A percentile compares a stretch with the other conserved stretches of the same genome.
Evolutionary conservation across 2,888 invertebrate genomes (phyloP).

Genomic region (Cyaniris semiargus): DNA sequence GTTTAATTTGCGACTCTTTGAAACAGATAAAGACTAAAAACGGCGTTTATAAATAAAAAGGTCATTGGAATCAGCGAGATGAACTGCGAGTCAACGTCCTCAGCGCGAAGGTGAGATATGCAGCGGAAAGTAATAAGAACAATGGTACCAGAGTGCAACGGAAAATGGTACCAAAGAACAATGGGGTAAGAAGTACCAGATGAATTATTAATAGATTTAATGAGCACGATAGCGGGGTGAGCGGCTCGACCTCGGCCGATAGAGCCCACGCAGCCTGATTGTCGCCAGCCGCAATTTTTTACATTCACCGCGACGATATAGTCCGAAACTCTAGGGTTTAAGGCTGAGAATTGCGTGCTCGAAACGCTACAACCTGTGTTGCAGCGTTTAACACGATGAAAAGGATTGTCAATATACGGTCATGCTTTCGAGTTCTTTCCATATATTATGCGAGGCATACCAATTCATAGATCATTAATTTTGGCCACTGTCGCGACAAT

Average conservation of each 20-base stretch:
- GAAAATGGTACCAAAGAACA: constrained; percentile 65
- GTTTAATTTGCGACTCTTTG: constrained; percentile 14
- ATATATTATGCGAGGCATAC: neutral
- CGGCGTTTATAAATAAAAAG: constrained; percentile 21
- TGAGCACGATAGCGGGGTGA: constrained; percentile 73
- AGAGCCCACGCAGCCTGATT: constrained; percentile 79
- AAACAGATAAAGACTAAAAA: neutral
- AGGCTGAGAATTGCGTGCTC: constrained; percentile 23
- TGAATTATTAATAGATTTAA: constrained; percentile 77
- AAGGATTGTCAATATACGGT: neutral
- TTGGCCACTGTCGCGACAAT: neutral
- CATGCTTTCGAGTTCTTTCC: neutral
- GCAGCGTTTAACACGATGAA: neutral
- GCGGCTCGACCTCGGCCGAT: constrained; percentile 73
- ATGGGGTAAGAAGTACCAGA: constrained; percentile 67
- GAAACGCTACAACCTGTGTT: neutral
- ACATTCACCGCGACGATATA: constrained; percentile 44
- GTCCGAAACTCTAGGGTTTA: constrained; percentile 32
- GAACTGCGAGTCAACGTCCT: constrained; percentile 26
- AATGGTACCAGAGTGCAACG: constrained; percentile 27
- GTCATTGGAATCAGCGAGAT: constrained; percentile 26
- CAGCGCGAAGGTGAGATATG: constrained; percentile 19
- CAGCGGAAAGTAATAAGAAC: constrained; percentile 16
- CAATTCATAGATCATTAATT: neutral
- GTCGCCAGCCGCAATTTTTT: constrained; percentile 66